Evolutionary conservation across 2,797 vertebrate genomes (phyloP), one percentile per base, ranked within the genome.

Genomic region (Clarias fuscus): DNA sequence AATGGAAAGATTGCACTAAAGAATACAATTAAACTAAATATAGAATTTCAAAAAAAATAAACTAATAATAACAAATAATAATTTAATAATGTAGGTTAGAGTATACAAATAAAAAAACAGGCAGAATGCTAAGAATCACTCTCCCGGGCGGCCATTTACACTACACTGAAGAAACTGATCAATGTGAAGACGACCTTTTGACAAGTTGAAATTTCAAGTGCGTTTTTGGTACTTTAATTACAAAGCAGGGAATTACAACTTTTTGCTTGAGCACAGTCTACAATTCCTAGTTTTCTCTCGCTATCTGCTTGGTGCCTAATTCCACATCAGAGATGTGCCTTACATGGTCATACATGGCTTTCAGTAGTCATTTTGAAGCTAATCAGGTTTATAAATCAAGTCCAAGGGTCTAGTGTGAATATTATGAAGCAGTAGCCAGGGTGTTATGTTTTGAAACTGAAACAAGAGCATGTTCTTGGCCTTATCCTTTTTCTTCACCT

Each of bases 381-480:
- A 8, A 14, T 13, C 14, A 48, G 6, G 8, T 24, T 40, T 43
- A 13, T 43, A 24, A 48, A 48, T 76, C 15, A 72, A 22, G 11
- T 71, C 18, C 22, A 53, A 53, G 27, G 6, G n/a, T 53, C 43
- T 75, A 27, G 72, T 7, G 6, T 78, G 20, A 61, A 22, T 78
- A 37, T 61, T 78, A 78, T 61, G 53, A 59, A 78, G 37, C 76
- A 37, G 6, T 59, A 61, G 7, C 22, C 76, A 24, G 18, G 58
- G 24, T 22, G 18, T 73, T 33, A 27, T 27, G 30, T 70, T 61
- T 59, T 27, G 80, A 70, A 68, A 58, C 33, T 71, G 86, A 70
- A 86, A 83, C 30, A n/a, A 70, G 86, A 86, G 30, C 30, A n/a
- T 15, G 30, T n/a, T 71, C 80, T 27, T 83, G 48, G 8, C 72